Base-by-base conservation (phyloP, 2,113 vertebrate genomes). In the Corvus hawaiiensis region DNA sequence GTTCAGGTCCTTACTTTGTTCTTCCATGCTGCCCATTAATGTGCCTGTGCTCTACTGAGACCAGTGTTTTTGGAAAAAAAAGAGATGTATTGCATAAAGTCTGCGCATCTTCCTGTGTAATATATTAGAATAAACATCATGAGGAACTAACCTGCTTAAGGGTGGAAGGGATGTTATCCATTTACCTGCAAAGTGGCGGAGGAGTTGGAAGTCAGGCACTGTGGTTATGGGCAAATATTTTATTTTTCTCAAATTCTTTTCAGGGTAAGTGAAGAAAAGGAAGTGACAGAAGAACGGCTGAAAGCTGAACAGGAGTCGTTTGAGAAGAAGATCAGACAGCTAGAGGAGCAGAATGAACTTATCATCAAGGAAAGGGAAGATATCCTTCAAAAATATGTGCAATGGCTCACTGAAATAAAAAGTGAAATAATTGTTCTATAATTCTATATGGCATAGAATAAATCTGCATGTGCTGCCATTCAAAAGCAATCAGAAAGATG, bases 221-320 rank as follows among this genome's bases (percentile, higher is more conserved):
- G 13, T 71, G 61, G 27, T 75, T 81, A 8, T 93, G 23, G 30
- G 14, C 43, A 30, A 76, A 5, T 82, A 56, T 82, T 90, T 96
- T 92, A 78, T 93, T 91, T 94, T 84, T 84, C 37, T 93, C 56
- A 79, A 68, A 87, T 95, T 95, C 71, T 72, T 97, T 97, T 35
- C 97, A 99, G 99, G 97, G 98, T 99, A 79, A 99, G 98, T 35
- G 99, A 99, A 97, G 99, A 99, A 97, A 99, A 99, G 92, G 99
- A 99, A 71, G 98, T 99, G 95, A 99, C 99, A 2, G 98, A 99
- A 85, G 98, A 98, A 89, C 98, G 98, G 5, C 97, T 99, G 88
- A 98, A 98, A 97, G 97, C 98, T 35, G 99, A 99, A 89, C 99
- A 99, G 77, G 98, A 98, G 87, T 98, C 98, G 3, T 99, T 99